These are phyloP conservation scores for Pseudois nayaur DNA, from an alignment of 2,113 vertebrate species.

Conservation along the genomic window DNA sequence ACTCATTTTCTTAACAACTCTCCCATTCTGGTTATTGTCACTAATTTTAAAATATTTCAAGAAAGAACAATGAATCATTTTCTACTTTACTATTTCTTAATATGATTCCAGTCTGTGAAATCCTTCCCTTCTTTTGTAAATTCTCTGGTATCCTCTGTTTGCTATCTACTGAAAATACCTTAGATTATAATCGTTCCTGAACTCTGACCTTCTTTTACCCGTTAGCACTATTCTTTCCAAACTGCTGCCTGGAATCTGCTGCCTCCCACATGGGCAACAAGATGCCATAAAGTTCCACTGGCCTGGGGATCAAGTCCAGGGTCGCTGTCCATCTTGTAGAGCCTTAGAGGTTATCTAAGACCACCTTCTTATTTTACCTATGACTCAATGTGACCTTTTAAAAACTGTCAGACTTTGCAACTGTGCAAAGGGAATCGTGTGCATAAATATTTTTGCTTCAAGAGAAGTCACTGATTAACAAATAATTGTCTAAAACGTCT, in stretches of 20 bases:
- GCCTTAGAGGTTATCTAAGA: not conserved
- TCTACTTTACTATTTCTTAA: not conserved
- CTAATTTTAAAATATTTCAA: slow-evolving; percentile 18
- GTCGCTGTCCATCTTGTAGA: not conserved
- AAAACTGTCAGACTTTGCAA: not conserved
- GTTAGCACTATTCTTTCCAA: not conserved
- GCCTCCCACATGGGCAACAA: not conserved
- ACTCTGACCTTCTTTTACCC: not conserved
- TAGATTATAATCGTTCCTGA: not conserved
- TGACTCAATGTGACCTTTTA: not conserved
- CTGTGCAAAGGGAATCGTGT: not conserved
- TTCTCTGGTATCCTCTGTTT: not conserved
- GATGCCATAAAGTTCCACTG: not conserved
- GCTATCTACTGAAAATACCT: not conserved
- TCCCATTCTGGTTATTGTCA: not conserved
- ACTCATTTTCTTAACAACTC: slow-evolving; percentile 21
- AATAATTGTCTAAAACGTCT: slow-evolving; percentile 61
- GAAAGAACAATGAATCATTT: slow-evolving; percentile 9
- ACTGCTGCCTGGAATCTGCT: not conserved
- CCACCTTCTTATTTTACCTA: not conserved
- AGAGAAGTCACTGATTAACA: slow-evolving; percentile 47
- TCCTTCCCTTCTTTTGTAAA: not conserved
- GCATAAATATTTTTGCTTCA: not conserved
- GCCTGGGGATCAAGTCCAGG: not conserved
- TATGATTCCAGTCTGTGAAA: not conserved